Percentiles rank a stretch among this genome's conserved stretches.
Conservation (phyloP, 35 echinoderm and acorn worm species). For the Heliocidaris tuberculata region DNA sequence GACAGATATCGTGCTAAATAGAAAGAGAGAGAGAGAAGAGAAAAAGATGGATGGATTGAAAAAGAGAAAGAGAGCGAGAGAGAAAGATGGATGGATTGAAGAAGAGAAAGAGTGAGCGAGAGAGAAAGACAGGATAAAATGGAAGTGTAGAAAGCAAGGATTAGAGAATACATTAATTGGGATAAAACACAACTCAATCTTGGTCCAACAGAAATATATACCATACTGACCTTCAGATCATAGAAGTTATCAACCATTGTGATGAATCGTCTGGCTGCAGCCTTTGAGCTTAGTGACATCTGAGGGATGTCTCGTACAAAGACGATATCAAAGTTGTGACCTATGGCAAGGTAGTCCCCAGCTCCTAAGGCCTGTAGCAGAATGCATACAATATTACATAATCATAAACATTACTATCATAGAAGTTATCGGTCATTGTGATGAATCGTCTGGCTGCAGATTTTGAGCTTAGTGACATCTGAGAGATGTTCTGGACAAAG, state of each 20-base stretch:
- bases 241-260: constrained; percentile 95
- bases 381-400: not conserved
- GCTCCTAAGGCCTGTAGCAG: constrained; percentile 77
- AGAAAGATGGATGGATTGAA: no score
- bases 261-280: constrained; percentile 83
- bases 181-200: no score
- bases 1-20: no score
- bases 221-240: constrained; percentile 78
- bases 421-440: constrained; percentile 91
- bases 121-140: no score
- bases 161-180: no score
- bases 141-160: no score
- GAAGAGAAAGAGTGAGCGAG: no score
- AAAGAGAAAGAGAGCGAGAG: no score
- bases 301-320: constrained; percentile 85
- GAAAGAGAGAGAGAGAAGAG: no score
- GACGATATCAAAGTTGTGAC: constrained; percentile 82
- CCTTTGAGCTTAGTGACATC: constrained; percentile 81
- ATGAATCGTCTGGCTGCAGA: constrained; percentile 83
- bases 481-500: constrained; percentile 77
- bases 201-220: no score
- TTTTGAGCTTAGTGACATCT: constrained; percentile 83
- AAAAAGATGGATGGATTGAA: no score
- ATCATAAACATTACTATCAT: constrained; percentile 49
- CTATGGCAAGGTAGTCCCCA: constrained; percentile 82